Evolutionary conservation across 1,140 invertebrate species (phyloP).

Genomic region (Monomorium pharaonis): DNA sequence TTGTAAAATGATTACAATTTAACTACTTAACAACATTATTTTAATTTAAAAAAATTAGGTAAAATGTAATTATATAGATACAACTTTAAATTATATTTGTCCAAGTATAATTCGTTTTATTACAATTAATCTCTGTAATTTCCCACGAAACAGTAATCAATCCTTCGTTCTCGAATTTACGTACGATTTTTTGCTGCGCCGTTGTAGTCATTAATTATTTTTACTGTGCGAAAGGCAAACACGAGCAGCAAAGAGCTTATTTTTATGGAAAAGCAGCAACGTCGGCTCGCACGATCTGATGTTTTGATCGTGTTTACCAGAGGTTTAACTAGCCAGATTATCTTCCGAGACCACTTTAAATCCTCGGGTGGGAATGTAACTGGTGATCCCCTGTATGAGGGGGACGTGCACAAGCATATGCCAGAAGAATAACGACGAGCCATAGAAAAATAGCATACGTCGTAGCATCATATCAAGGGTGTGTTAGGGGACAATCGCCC

Average conservation of each 20-base stretch:
- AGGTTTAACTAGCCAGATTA: conserved; percentile 68
- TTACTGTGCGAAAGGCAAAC: conserved; percentile 71
- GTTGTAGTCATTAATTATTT: conserved; percentile 38
- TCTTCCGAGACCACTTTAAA: conserved; percentile 68
- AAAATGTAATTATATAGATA: no score
- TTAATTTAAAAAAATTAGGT: not conserved
- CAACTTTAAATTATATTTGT: not conserved
- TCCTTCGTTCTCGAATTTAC: not conserved
- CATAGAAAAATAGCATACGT: conserved; percentile 62
- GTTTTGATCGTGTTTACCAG: conserved; percentile 73
- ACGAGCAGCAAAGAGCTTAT: conserved; percentile 35
- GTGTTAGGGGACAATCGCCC: conserved; percentile 41
- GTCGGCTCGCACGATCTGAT: conserved; percentile 46
- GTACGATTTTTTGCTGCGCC: conserved; percentile 13
- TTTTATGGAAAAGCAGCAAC: conserved; percentile 56
- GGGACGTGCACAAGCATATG: conserved; percentile 61
- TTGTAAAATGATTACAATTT: not conserved
- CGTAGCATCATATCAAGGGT: not conserved
- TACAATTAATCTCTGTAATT: not conserved
- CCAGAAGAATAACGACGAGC: conserved; percentile 63
- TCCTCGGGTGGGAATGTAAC: conserved; percentile 62
- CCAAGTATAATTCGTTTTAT: not conserved
- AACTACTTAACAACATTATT: not conserved
- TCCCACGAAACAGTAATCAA: conserved; percentile 7
- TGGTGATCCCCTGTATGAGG: conserved; percentile 38